Conservation (phyloP, 2,888 invertebrate genomes). For the Zonitis immaculata region DNA sequence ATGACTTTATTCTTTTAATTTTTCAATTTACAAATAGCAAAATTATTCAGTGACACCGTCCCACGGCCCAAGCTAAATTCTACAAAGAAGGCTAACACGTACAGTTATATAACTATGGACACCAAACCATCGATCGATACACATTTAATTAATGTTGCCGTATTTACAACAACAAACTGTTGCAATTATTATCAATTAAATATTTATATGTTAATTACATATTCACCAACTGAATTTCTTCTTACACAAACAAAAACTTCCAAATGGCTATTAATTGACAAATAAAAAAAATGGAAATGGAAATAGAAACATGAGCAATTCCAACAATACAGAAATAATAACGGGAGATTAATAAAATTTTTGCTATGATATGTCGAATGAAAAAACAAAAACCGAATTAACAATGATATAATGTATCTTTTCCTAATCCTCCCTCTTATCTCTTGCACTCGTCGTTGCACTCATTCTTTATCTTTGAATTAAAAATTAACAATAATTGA, state of each 20-base stretch:
- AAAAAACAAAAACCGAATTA: slow-evolving; percentile 24
- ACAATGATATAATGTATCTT: too few species aligned
- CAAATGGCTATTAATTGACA: too few species aligned
- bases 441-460: too few species aligned
- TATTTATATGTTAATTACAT: too few species aligned
- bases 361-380: slow-evolving; percentile 17
- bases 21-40: too few species aligned
- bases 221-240: too few species aligned
- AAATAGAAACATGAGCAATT: slow-evolving; percentile 18
- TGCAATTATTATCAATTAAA: too few species aligned
- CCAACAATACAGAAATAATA: slow-evolving; percentile 10
- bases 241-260: too few species aligned
- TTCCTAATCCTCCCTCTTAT: neutral
- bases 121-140: slow-evolving; percentile 43
- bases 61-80: slow-evolving; percentile 22
- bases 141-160: slow-evolving; percentile 39
- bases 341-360: slow-evolving; percentile 5
- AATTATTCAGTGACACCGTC: slow-evolving; percentile 12
- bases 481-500: slow-evolving; percentile 13
- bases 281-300: too few species aligned
- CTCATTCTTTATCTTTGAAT: too few species aligned
- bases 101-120: slow-evolving; percentile 40
- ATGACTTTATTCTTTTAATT: too few species aligned
- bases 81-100: slow-evolving; percentile 35
- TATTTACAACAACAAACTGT: slow-evolving; percentile 44